phyloP scores from a whole-genome alignment of 2,797 vertebrate species.

The Zalophus californianus region DNA sequence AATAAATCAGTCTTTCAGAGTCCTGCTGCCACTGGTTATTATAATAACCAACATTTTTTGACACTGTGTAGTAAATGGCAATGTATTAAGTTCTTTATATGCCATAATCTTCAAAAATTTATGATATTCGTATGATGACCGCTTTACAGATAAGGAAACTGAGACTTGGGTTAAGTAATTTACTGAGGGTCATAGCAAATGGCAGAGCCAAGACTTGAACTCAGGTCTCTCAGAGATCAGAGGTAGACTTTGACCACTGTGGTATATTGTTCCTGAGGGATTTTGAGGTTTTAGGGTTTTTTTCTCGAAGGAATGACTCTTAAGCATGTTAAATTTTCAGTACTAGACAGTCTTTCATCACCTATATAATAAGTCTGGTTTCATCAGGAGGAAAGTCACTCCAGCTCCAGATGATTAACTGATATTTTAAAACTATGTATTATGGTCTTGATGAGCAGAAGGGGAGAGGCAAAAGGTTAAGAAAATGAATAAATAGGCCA shows the following conservation, averaged over 20 bases:
- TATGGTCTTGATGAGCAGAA: not conserved
- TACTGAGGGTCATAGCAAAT: not conserved
- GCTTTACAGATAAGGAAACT: constrained; percentile 23
- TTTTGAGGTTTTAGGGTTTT: not conserved
- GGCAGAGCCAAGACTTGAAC: not conserved
- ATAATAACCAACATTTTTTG: not conserved
- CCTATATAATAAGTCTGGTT: not conserved
- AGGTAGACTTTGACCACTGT: not conserved
- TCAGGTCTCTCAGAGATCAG: constrained; percentile 9
- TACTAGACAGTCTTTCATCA: not conserved
- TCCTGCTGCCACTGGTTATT: not conserved
- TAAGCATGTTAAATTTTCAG: not conserved
- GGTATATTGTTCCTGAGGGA: not conserved
- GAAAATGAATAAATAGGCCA: not conserved
- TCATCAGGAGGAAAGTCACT: not conserved
- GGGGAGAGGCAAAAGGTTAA: not conserved
- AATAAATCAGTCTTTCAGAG: not conserved
- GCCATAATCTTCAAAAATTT: not conserved
- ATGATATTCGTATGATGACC: not conserved
- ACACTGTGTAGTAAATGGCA: not conserved
- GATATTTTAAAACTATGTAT: not conserved
- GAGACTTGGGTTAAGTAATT: not conserved
- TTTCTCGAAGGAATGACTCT: not conserved
- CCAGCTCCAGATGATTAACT: not conserved
- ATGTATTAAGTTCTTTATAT: not conserved